A percentile compares a stretch with the other conserved stretches of the same genome.
phyloP scores from a whole-genome alignment of 2,888 invertebrate genomes.

The Stenolophus ochropezus region DNA sequence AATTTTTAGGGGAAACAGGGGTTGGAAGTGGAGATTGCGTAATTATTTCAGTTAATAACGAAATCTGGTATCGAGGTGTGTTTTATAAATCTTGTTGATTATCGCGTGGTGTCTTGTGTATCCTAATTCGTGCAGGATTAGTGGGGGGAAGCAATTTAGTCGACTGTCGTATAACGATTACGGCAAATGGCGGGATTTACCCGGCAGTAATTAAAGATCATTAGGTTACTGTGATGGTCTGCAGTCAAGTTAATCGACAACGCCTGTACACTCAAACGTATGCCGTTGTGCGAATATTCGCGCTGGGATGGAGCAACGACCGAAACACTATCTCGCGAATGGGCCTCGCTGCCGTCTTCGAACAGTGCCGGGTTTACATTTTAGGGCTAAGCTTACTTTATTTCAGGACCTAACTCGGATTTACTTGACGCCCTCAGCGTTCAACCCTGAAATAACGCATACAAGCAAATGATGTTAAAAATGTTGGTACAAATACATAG shows the following conservation, averaged over 20 bases:
- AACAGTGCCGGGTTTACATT: too few relatives aligned
- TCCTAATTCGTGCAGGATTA: conserved; percentile 58
- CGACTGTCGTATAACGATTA: conserved; percentile 60
- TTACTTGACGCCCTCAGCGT: too few relatives aligned
- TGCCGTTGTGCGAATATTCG: conserved; percentile 15
- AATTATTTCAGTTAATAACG: conserved; percentile 44
- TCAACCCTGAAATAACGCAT: too few relatives aligned
- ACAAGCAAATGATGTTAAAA: too few relatives aligned
- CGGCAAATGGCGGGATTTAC: conserved; percentile 59
- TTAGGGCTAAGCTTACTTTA: too few relatives aligned
- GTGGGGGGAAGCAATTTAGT: conserved; percentile 59
- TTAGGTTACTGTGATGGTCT: conserved; percentile 65
- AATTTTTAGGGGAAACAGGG: too few relatives aligned
- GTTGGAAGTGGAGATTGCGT: too few relatives aligned
- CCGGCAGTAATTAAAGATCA: conserved; percentile 68
- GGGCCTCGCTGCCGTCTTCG: too few relatives aligned
- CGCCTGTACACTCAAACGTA: conserved; percentile 44
- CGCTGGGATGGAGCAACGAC: conserved; percentile 14
- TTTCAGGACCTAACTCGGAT: too few relatives aligned
- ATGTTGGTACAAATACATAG: too few relatives aligned
- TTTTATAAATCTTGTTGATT: conserved; percentile 55
- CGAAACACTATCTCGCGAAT: conserved; percentile 43
- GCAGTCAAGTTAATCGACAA: conserved; percentile 57
- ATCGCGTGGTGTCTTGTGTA: conserved; percentile 54
- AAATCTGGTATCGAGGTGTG: conserved; percentile 30